Percentiles rank a stretch among this genome's conserved stretches.
Evolutionary conservation across 2,888 invertebrate species (phyloP).

Genomic region (Quadriops clusia): DNA sequence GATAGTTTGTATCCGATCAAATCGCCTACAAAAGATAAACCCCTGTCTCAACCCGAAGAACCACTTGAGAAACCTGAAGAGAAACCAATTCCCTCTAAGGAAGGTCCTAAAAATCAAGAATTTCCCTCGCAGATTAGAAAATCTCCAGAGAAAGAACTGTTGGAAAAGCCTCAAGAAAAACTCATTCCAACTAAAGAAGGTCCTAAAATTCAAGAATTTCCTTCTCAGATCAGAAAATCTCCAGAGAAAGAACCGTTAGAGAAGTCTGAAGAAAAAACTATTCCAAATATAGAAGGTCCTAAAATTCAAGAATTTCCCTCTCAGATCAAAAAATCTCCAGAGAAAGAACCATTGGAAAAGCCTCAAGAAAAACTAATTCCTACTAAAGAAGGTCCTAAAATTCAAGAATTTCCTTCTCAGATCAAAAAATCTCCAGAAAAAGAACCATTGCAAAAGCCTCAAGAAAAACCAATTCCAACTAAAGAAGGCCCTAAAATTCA

Average conservation of each 20-base stretch:
- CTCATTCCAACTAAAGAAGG: slow-evolving; percentile 8
- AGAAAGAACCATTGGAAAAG: slow-evolving; percentile 15
- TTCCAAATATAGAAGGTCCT: slow-evolving; percentile 6
- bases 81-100: slow-evolving; percentile 11
- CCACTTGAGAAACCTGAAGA: slow-evolving; percentile 17
- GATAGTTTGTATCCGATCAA: too few relatives aligned
- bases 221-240: slow-evolving; percentile 14
- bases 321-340: slow-evolving; percentile 9
- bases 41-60: slow-evolving; percentile 14
- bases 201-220: slow-evolving; percentile 14
- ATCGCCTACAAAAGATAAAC: too few relatives aligned
- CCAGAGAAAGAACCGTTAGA: slow-evolving; percentile 13
- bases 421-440: slow-evolving; percentile 5
- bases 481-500: slow-evolving; percentile 11
- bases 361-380: slow-evolving; percentile 15
- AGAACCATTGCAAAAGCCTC: slow-evolving; percentile 14
- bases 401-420: slow-evolving; percentile 8
- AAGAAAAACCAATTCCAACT: slow-evolving; percentile 12
- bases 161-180: slow-evolving; percentile 15
- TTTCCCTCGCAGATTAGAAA: slow-evolving; percentile 16
- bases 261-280: slow-evolving; percentile 10
- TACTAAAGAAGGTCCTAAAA: slow-evolving; percentile 6
- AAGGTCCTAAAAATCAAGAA: slow-evolving; percentile 12
- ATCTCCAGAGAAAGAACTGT: slow-evolving; percentile 13
- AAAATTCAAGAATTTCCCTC: slow-evolving; percentile 9